These are phyloP conservation scores for Didymodactylos carnosus DNA, from an alignment of 2,888 invertebrate genomes.

Conservation along the genomic window DNA sequence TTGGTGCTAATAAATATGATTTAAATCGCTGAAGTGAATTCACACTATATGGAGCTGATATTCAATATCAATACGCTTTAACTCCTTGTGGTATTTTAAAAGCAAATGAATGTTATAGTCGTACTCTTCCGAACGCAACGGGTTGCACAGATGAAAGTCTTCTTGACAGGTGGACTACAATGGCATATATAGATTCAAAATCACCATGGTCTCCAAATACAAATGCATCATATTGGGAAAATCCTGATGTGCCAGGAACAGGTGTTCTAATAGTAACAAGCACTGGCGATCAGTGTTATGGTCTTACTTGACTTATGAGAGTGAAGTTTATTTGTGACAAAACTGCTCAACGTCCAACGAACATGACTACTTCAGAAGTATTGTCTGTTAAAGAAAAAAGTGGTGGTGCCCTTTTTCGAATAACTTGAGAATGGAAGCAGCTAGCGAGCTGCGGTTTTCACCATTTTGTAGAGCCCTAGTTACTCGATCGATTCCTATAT, in stretches of 20 bases:
- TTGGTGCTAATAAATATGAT: neutral
- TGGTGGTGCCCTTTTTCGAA: too few species aligned
- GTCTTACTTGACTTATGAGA: neutral
- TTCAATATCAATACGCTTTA: neutral
- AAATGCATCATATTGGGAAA: neutral
- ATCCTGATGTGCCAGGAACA: neutral
- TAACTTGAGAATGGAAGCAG: too few species aligned
- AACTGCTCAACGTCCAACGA: neutral
- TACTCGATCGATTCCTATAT: too few species aligned
- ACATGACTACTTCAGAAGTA: neutral
- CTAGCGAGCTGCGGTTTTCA: too few species aligned
- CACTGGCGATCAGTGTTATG: neutral
- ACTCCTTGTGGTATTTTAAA: neutral
- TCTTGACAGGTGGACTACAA: neutral
- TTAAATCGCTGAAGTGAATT: neutral
- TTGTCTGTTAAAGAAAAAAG: too few species aligned
- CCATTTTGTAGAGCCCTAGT: too few species aligned
- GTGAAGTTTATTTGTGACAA: neutral
- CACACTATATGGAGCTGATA: neutral
- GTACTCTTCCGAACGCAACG: neutral
- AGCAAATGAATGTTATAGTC: neutral
- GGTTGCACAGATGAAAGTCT: neutral
- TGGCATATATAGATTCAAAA: neutral
- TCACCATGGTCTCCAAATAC: neutral
- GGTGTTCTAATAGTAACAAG: neutral